Evolutionary conservation across 2,113 vertebrate genomes (phyloP).

Genomic region (Psilopsiagon aymara): DNA sequence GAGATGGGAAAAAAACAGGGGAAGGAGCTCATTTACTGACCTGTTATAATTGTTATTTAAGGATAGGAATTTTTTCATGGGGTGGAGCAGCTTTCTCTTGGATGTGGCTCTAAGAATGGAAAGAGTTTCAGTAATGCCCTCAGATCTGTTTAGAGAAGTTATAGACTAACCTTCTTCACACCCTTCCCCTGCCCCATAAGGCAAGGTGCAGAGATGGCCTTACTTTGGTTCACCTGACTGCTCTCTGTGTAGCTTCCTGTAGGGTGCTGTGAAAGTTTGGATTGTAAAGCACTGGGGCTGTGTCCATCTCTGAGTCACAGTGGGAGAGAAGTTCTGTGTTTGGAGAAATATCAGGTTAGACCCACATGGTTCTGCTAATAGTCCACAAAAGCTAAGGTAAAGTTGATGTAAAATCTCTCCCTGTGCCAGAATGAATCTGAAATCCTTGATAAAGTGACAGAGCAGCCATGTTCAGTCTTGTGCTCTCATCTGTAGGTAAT

Average conservation of each 20-base stretch:
- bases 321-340: not conserved
- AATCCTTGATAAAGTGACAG: not conserved
- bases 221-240: not conserved
- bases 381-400: not conserved
- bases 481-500: not conserved
- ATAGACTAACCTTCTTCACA: not conserved
- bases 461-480: not conserved
- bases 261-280: not conserved
- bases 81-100: not conserved
- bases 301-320: accelerated
- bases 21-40: not conserved
- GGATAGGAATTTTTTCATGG: not conserved
- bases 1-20: not conserved
- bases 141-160: not conserved
- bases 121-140: not conserved
- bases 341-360: not conserved
- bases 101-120: not conserved
- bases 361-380: not conserved
- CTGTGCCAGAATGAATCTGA: not conserved
- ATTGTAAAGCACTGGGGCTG: not conserved
- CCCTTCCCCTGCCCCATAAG: not conserved
- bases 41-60: not conserved
- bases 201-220: not conserved
- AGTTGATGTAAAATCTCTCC: not conserved
- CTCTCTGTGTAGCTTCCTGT: accelerated